phyloP scores from a whole-genome alignment of 2,888 invertebrate genomes.

The Cancer borealis region DNA sequence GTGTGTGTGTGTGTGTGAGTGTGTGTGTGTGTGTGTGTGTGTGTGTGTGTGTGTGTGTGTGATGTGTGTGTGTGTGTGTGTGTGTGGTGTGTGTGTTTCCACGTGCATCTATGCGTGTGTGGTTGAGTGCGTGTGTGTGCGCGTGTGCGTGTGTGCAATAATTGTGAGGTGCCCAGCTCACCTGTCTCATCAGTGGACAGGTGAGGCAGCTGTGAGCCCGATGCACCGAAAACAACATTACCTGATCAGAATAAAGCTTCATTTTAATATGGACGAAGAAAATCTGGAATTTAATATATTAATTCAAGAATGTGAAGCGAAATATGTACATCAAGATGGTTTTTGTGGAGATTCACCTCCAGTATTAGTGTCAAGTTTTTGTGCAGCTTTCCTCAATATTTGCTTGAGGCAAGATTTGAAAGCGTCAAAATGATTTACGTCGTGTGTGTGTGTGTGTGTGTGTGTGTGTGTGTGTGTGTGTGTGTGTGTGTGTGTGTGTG shows the following conservation, averaged over 20 bases:
- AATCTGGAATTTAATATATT: neutral
- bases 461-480: no score
- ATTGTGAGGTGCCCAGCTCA: neutral
- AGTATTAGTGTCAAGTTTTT: neutral
- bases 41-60: neutral
- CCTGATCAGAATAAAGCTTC: neutral
- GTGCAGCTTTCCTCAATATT: neutral
- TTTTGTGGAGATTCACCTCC: neutral
- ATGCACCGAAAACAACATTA: neutral
- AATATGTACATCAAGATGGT: neutral
- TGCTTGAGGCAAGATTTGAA: neutral
- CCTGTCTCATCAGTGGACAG: slow-evolving; percentile 24
- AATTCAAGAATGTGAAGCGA: neutral
- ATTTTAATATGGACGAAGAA: neutral
- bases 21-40: slow-evolving; percentile 1
- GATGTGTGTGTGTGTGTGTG: slow-evolving; percentile 5
- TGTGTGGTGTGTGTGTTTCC: neutral
- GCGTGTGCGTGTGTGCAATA: slow-evolving; percentile 10
- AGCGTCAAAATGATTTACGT: neutral
- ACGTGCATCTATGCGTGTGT: neutral
- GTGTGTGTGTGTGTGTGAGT: neutral
- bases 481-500: no score
- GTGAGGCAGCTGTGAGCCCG: neutral
- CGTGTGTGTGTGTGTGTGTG: no score
- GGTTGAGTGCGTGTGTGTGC: neutral